Conservation (phyloP, 1,140 invertebrate genomes). For the Eufriesea mexicana region DNA sequence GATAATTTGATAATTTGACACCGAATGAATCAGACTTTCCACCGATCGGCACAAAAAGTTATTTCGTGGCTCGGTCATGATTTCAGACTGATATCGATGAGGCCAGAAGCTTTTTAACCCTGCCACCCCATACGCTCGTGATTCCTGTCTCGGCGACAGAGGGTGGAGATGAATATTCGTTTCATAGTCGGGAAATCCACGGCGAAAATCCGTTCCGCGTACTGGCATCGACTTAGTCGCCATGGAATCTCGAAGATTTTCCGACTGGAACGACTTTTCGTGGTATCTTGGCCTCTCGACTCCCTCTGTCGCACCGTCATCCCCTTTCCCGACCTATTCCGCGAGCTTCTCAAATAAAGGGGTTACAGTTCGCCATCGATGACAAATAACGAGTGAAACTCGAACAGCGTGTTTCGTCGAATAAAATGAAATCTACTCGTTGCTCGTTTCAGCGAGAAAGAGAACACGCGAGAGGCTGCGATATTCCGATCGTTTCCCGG, state of each 20-base stretch:
- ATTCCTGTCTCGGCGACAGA: neutral
- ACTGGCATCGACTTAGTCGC: conserved; percentile 11
- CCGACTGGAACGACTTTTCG: conserved; percentile 8
- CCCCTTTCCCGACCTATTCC: neutral
- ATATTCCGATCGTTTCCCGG: no score
- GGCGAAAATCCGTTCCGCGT: conserved; percentile 37
- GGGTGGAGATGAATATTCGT: conserved; percentile 44
- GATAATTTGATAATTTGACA: no score
- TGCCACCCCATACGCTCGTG: neutral
- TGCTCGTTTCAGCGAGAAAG: neutral
- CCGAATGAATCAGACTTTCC: neutral
- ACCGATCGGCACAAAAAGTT: neutral
- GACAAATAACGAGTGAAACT: conserved; percentile 25
- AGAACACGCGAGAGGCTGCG: neutral
- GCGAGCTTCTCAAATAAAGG: conserved; percentile 19
- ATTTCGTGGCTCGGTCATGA: neutral
- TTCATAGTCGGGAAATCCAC: conserved; percentile 24
- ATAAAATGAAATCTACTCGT: neutral
- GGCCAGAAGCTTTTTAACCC: neutral
- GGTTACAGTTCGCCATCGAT: neutral
- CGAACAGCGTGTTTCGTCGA: neutral
- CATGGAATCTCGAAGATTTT: conserved; percentile 27
- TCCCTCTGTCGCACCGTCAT: conserved; percentile 16
- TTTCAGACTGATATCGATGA: conserved; percentile 2
- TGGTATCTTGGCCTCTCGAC: neutral